Conservation (phyloP, 2,888 invertebrate species). For the Tethea ocularis region DNA sequence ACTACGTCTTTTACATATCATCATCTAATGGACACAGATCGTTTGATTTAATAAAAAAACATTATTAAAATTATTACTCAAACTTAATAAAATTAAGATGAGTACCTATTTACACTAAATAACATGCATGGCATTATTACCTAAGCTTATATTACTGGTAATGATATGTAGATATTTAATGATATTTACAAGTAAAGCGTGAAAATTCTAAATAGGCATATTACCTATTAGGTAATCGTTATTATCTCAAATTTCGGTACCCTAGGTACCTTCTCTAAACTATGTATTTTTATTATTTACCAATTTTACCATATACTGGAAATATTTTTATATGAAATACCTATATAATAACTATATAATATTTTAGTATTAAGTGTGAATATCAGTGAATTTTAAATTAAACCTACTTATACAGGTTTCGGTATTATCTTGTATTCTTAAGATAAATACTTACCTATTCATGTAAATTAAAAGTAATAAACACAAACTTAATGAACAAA, state of each 20-base stretch:
- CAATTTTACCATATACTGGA: background rate
- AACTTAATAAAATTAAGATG: constrained; percentile 8
- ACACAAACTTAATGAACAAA: constrained; percentile 4
- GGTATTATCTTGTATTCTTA: background rate
- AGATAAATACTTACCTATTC: background rate
- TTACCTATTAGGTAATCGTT: too few relatives aligned
- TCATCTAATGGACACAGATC: constrained; percentile 58
- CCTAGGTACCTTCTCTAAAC: background rate
- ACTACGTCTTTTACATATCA: constrained; percentile 60
- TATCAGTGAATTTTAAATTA: too few relatives aligned
- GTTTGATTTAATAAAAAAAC: constrained; percentile 29
- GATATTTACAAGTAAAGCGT: constrained; percentile 15
- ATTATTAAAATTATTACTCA: constrained; percentile 6
- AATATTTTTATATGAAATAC: too few relatives aligned
- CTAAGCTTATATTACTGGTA: constrained; percentile 15
- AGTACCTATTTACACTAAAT: constrained; percentile 5
- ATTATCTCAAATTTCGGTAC: too few relatives aligned
- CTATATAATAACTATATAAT: too few relatives aligned
- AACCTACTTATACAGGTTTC: background rate
- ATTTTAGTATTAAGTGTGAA: too few relatives aligned
- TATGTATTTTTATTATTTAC: background rate
- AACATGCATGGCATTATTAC: constrained; percentile 1
- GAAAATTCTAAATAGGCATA: background rate
- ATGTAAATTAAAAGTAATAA: background rate
- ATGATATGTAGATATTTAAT: constrained; percentile 42